Evolutionary conservation across 2,888 invertebrate species (phyloP).

Genomic region (Cinara cedri): DNA sequence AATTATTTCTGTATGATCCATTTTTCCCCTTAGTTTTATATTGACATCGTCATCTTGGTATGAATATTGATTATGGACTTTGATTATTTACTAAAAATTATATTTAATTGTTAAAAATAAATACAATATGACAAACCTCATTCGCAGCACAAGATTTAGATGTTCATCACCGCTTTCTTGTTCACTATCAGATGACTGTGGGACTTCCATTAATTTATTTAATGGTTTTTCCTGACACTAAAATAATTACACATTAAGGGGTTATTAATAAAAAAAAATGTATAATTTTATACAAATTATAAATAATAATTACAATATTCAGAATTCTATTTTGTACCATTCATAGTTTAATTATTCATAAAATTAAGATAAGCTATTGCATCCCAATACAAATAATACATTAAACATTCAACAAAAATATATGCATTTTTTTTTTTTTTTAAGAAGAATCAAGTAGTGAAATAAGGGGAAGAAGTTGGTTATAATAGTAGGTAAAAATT

Average conservation of each 20-base stretch:
- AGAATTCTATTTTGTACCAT: not conserved
- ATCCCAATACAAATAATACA: no score
- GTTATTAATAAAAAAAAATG: not conserved
- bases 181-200: slow-evolving; percentile 64
- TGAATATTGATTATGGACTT: no score
- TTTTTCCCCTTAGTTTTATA: no score
- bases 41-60: no score
- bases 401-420: no score
- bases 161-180: slow-evolving; percentile 63
- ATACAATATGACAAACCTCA: slow-evolving; percentile 70
- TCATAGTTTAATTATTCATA: not conserved
- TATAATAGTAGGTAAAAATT: not conserved
- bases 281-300: not conserved
- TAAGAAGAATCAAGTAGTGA: no score
- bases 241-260: slow-evolving; percentile 14
- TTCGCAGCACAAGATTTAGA: slow-evolving; percentile 85
- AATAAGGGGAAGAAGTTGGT: no score
- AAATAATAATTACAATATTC: not conserved
- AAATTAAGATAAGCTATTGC: not conserved
- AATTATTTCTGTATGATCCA: not conserved
- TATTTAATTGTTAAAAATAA: slow-evolving; percentile 15
- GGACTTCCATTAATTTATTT: slow-evolving; percentile 64
- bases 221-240: slow-evolving; percentile 63
- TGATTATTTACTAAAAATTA: no score
- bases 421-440: no score